These are phyloP conservation scores for Rhyacophila evoluta DNA, from an alignment of 2,888 invertebrate species.

Conservation along the genomic window DNA sequence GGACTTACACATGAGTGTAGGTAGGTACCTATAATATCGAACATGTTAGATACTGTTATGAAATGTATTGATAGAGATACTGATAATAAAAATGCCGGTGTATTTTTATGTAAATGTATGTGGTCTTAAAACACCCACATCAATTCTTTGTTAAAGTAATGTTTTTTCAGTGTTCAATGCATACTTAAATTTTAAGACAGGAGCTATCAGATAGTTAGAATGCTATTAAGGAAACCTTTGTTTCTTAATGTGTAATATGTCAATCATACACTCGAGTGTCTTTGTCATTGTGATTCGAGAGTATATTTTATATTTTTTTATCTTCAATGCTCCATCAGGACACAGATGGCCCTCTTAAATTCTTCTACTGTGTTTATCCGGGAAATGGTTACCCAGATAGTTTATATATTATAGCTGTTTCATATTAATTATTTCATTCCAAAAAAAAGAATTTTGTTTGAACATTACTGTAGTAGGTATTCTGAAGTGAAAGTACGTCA, in stretches of 20 bases:
- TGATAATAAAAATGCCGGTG: no score
- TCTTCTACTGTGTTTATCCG: neutral
- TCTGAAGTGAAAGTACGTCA: no score
- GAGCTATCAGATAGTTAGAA: neutral
- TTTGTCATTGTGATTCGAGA: slow-evolving; percentile 7
- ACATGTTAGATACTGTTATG: no score
- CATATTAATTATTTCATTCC: no score
- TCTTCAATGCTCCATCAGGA: neutral
- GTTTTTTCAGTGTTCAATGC: neutral
- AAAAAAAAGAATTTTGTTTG: no score
- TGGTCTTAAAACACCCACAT: neutral
- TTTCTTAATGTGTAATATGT: slow-evolving; percentile 6
- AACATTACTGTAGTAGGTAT: no score
- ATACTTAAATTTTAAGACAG: neutral
- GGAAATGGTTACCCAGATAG: neutral
- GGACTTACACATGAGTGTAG: no score
- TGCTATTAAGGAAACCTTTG: slow-evolving; percentile 12
- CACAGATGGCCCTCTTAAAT: neutral
- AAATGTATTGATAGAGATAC: no score
- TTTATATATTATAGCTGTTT: no score
- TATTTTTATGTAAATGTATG: no score
- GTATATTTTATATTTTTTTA: neutral
- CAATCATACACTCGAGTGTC: slow-evolving; percentile 20
- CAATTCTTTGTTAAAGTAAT: neutral
- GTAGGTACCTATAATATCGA: no score